Evolutionary conservation across 2,888 invertebrate species (phyloP).

Genomic region (Dryocosmus kuriphilus): DNA sequence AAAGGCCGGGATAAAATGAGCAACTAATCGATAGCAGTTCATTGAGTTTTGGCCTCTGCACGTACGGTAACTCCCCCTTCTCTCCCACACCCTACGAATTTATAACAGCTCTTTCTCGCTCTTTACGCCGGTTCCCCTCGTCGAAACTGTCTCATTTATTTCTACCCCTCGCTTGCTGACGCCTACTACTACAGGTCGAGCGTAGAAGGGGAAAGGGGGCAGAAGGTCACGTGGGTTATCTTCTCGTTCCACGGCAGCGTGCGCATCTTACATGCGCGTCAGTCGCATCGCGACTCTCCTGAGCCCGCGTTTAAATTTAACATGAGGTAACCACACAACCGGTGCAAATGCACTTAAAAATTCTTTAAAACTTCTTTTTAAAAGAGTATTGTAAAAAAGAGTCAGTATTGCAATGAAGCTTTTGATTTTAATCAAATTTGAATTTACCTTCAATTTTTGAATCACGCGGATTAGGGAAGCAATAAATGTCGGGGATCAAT

Average conservation of each 20-base stretch:
- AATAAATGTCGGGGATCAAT: background rate
- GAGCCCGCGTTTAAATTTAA: constrained; percentile 63
- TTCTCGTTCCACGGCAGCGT: constrained; percentile 62
- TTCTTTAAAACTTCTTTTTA: background rate
- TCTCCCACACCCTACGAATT: constrained; percentile 50
- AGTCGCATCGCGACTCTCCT: constrained; percentile 60
- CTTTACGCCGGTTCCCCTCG: constrained; percentile 50
- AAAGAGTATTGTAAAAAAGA: background rate
- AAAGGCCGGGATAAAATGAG: constrained; percentile 68
- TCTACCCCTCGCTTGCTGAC: constrained; percentile 48
- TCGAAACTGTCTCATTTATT: constrained; percentile 49
- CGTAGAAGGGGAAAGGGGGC: constrained; percentile 45
- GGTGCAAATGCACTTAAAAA: constrained; percentile 24
- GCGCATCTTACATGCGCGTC: constrained; percentile 67
- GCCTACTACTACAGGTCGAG: constrained; percentile 49
- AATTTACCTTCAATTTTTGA: background rate
- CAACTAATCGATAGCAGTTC: constrained; percentile 73
- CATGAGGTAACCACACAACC: constrained; percentile 57
- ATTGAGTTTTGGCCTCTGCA: constrained; percentile 71
- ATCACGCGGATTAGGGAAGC: no score
- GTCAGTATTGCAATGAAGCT: background rate
- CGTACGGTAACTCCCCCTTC: constrained; percentile 53
- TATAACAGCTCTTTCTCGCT: constrained; percentile 46
- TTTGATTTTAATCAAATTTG: background rate
- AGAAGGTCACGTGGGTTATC: constrained; percentile 71